A percentile compares a stretch with the other conserved stretches of the same genome.
phyloP scores from a whole-genome alignment of 2,797 vertebrate genomes.

The Pitangus sulphuratus region DNA sequence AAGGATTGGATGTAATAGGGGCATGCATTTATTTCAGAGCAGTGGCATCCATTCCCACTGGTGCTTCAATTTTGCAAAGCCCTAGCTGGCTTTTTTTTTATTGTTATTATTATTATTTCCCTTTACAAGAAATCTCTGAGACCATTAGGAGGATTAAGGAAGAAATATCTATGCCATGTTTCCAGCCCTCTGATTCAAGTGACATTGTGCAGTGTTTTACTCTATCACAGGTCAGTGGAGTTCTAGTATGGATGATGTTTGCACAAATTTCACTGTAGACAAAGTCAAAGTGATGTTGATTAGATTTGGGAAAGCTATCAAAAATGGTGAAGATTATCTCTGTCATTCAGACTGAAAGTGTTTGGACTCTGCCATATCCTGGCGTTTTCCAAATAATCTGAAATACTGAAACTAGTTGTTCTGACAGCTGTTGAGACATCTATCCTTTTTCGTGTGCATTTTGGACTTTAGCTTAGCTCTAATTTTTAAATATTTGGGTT shows the following conservation, averaged over 20 bases:
- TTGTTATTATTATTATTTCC: neutral
- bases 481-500: neutral
- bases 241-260: neutral
- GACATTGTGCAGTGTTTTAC: neutral
- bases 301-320: neutral
- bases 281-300: neutral
- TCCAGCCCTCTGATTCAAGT: neutral
- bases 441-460: neutral
- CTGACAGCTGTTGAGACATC: neutral
- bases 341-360: neutral
- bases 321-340: neutral
- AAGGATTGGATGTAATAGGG: neutral
- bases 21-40: neutral
- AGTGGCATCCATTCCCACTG: neutral
- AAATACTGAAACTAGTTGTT: neutral
- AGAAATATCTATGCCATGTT: neutral
- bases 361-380: neutral
- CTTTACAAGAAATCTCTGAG: neutral
- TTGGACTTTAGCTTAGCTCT: neutral
- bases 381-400: neutral
- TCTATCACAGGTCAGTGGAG: neutral
- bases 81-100: neutral
- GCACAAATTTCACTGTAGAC: neutral
- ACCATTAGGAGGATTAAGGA: neutral
- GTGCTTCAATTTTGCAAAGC: neutral